Base-by-base conservation (phyloP, 30 jellyfish, hydroid and myxozoan genomes). In the Calvadosia cruxmelitensis region DNA sequence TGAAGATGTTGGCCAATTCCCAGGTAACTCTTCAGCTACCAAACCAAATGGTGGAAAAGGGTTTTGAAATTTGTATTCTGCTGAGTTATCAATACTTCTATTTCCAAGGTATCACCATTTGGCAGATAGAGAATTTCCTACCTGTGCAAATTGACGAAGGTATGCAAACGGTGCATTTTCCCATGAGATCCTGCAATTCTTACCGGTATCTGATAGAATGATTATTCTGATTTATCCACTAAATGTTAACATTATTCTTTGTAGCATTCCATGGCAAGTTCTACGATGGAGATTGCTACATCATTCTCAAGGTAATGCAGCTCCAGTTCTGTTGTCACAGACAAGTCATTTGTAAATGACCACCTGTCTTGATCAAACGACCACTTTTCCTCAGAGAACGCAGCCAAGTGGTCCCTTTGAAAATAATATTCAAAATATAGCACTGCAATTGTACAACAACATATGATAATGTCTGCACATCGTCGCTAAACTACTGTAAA, bases 281-380 rank as follows among this genome's bases (percentile, higher is more conserved):
- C 42, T 91, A 91, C 42, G 99, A 91, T 78, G 99, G 99, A 28
- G 99, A 91, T 62, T 91, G 99, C 34, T 91, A 91, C 84, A 91
- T 91, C 36, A 70, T 91, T 1, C 70, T 91, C 23, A 78, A 78
- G 95, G 98, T 89, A 67, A n/a, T 71, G 23, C 27, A 49, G 15
- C 16, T 12, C n/a, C n/a, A 12, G 15, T 49, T 49, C n/a, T 49
- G n/a, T 49, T 12, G n/a, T 49, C n/a, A 49, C 15, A 49, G n/a
- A n/a, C n/a, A n/a, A n/a, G n/a, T n/a, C n/a, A n/a, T n/a, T n/a
- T n/a, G n/a, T n/a, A n/a, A n/a, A n/a, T n/a, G n/a, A n/a, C n/a
- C n/a, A 61, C 16, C 31, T 33, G 12, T 0, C 0, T 0, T 20
- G 23, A 61, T 61, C 27, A 20, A 20, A 20, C 27, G 0, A n/a